A percentile compares a stretch with the other conserved stretches of the same genome.
Evolutionary conservation across 2,888 invertebrate species (phyloP).

Genomic region (Drosophila siamana): DNA sequence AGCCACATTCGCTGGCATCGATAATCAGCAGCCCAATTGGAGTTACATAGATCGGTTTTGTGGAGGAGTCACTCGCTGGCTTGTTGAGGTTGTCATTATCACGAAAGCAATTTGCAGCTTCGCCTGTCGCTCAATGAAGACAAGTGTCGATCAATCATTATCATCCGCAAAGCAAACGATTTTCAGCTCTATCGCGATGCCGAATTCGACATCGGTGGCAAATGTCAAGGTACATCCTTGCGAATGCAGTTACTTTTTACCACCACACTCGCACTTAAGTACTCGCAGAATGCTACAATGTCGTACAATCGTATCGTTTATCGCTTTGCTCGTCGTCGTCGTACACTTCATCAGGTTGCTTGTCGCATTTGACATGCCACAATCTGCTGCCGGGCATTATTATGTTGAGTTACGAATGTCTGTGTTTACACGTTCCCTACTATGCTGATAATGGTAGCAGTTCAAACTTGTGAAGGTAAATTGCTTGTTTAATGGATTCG

Average conservation of each 20-base stretch:
- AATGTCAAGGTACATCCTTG: constrained; percentile 77
- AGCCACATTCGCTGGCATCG: background rate
- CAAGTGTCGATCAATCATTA: constrained; percentile 65
- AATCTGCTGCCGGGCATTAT: constrained; percentile 52
- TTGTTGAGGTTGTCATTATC: constrained; percentile 58
- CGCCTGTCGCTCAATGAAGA: constrained; percentile 1
- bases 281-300: constrained; percentile 32
- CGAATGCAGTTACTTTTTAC: constrained; percentile 38
- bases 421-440: constrained; percentile 33
- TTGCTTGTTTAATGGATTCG: constrained; percentile 7
- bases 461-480: constrained; percentile 8
- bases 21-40: constrained; percentile 32
- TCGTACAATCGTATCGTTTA: constrained; percentile 31
- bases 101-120: constrained; percentile 57
- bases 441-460: constrained; percentile 13
- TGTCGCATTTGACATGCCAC: constrained; percentile 32
- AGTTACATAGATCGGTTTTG: constrained; percentile 5
- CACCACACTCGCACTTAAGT: background rate
- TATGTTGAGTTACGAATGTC: constrained; percentile 5
- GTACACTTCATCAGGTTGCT: constrained; percentile 10
- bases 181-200: background rate
- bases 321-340: background rate
- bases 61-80: constrained; percentile 27
- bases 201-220: constrained; percentile 35
- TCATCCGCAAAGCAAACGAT: constrained; percentile 39